Percentiles rank a stretch among this genome's conserved stretches.
These are phyloP conservation scores for Setophaga petechia DNA, from an alignment of 2,113 vertebrate genomes.

Conservation along the genomic window DNA sequence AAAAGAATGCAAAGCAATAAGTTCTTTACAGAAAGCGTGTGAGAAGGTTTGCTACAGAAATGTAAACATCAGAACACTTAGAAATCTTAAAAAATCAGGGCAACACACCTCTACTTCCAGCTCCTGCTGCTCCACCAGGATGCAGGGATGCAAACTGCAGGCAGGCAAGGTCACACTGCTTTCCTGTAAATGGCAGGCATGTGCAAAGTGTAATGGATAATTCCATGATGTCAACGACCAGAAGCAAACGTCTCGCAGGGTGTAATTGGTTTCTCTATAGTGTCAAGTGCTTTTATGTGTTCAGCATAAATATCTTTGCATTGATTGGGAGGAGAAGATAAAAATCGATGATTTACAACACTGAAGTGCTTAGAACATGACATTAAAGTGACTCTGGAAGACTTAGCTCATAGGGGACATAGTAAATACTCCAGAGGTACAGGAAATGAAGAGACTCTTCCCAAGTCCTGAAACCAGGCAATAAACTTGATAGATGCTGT, in stretches of 20 bases:
- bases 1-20: too few species aligned
- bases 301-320: conserved; percentile 71
- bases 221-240: conserved; percentile 55
- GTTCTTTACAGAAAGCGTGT: too few species aligned
- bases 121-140: background rate
- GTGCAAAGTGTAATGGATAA: conserved; percentile 56
- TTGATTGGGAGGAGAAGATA: conserved; percentile 67
- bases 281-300: conserved; percentile 72
- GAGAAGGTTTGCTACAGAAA: too few species aligned
- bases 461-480: conserved; percentile 46
- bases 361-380: conserved; percentile 42
- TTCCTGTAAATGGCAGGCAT: conserved; percentile 57
- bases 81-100: too few species aligned
- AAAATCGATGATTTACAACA: conserved; percentile 68
- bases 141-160: background rate
- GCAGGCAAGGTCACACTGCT: conserved; percentile 29
- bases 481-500: conserved; percentile 52
- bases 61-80: too few species aligned
- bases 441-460: conserved; percentile 65
- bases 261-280: conserved; percentile 68
- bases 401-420: conserved; percentile 49
- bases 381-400: conserved; percentile 70
- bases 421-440: conserved; percentile 61
- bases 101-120: background rate
- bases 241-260: conserved; percentile 33